Conservation (phyloP, 2,797 vertebrate species). For the Sternarchorhynchus goeldii region DNA sequence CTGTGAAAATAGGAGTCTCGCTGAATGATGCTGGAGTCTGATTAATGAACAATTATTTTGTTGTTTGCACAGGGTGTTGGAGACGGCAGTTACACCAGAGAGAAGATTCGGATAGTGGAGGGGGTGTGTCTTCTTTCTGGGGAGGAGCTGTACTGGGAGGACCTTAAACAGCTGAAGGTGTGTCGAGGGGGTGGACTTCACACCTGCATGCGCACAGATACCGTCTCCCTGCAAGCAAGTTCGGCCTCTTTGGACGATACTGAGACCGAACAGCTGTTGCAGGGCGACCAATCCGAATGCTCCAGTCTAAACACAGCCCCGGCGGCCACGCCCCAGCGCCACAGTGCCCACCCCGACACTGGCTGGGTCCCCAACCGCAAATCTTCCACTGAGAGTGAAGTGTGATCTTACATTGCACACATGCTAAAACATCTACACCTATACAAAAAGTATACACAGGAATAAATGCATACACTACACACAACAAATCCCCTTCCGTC, state of each 20-base stretch:
- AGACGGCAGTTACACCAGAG: constrained; percentile 92
- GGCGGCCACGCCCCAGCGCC: constrained; percentile 83
- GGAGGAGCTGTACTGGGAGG: constrained; percentile 94
- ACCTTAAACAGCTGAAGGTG: constrained; percentile 93
- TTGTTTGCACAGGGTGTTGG: constrained; percentile 74
- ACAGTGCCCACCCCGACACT: constrained; percentile 87
- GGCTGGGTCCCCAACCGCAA: constrained; percentile 91
- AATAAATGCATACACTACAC: background rate
- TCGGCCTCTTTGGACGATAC: constrained; percentile 92
- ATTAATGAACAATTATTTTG: background rate
- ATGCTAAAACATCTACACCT: constrained; percentile 52
- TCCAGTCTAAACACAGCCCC: constrained; percentile 86
- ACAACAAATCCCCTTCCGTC: background rate
- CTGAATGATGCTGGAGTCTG: no score
- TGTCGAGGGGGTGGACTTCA: constrained; percentile 91
- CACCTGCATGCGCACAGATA: constrained; percentile 95
- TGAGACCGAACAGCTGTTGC: constrained; percentile 95
- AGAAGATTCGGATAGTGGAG: constrained; percentile 98
- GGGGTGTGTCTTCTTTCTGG: constrained; percentile 93
- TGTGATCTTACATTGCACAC: constrained; percentile 72
- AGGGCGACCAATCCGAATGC: constrained; percentile 94
- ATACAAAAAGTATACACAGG: background rate
- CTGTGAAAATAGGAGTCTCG: no score
- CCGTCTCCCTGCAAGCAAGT: constrained; percentile 95
- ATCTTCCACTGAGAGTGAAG: constrained; percentile 91